These are phyloP conservation scores for Thelaira solivaga DNA, from an alignment of 2,888 invertebrate genomes.

Conservation along the genomic window DNA sequence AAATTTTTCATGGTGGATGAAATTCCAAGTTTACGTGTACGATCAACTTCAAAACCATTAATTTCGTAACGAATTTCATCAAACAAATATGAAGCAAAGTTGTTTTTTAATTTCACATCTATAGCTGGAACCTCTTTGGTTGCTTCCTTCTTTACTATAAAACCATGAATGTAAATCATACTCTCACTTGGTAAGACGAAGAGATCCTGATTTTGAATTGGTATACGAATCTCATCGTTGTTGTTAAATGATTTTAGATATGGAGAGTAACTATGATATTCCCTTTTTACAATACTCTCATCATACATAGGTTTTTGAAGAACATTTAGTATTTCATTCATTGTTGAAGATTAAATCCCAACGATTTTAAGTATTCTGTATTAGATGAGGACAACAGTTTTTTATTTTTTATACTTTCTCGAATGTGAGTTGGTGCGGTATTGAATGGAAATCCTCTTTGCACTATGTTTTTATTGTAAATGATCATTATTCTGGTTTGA, in stretches of 20 bases:
- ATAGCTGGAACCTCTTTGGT: slow-evolving; percentile 1
- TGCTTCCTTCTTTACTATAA: slow-evolving; percentile 7
- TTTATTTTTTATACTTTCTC: too few species aligned
- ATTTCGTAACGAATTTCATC: too few species aligned
- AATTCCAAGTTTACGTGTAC: not conserved
- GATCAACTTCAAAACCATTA: too few species aligned
- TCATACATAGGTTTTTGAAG: not conserved
- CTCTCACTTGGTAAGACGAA: slow-evolving; percentile 12
- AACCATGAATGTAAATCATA: not conserved
- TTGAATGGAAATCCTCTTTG: not conserved
- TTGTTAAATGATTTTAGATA: not conserved
- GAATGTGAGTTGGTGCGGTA: not conserved
- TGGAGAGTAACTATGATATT: slow-evolving; percentile 11
- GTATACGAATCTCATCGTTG: too few species aligned
- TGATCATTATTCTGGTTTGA: too few species aligned
- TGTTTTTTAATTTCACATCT: slow-evolving; percentile 8
- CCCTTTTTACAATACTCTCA: not conserved
- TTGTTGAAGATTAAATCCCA: not conserved
- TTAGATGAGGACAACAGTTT: too few species aligned
- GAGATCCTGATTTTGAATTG: slow-evolving; percentile 19
- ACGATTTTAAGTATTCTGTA: slow-evolving; percentile 4
- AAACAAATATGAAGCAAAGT: slow-evolving; percentile 1
- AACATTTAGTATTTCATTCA: not conserved
- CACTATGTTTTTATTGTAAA: slow-evolving; percentile 9
- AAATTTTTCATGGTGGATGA: not conserved